Base-by-base conservation (phyloP, 1,140 invertebrate genomes). In the fruit fly (Drosophila melanogaster) region DNA sequence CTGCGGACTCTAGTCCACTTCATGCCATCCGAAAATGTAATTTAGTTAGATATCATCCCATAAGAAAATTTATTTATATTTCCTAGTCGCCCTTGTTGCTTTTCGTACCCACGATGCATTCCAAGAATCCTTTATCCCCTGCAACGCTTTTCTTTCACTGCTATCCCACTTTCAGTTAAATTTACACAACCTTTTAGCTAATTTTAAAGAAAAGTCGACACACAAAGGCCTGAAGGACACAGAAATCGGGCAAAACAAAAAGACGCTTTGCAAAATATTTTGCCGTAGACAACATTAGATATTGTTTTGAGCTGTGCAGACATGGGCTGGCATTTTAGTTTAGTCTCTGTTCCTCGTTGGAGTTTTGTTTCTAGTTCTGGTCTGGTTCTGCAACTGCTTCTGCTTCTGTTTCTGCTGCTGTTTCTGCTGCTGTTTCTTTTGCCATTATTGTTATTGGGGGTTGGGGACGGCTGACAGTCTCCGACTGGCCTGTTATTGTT, bases 251-350 rank as follows among this genome's bases (percentile, higher is more conserved):
- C 15, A 53, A 58, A 72, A 62, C 55, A 58, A 78, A 62, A 70
- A 71, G 78, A 71, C 40, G 76, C 62, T 79, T 79, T 62, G 70
- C 77, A 79, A 87, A 87, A 87, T 89, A 86, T 86, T 86, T 81
- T 89, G 69, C 84, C 51, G 76, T 69, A 73, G 83, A 86, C 79
- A 86, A 87, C 83, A 86, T 86, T 86, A 86, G 83, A 86, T 87
- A 86, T 86, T 86, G 83, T 86, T 86, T 86, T 83, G 84, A 86
- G 83, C 70, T 71, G 72, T 66, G 75, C 83, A 81, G 81, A 86
- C 81, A 78, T 78, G 70, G 79, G 37, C 72, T 75, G 71, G 71
- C 73, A 67, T 76, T 76, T 67, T 76, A 60, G 73, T 76, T 76
- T 65, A 75, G 70, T 75, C 64, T 64, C 47, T 49, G 56, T 33